A percentile compares a stretch with the other conserved stretches of the same genome.
These are phyloP conservation scores for Cetonia aurata DNA, from an alignment of 2,888 invertebrate genomes.

Conservation along the genomic window DNA sequence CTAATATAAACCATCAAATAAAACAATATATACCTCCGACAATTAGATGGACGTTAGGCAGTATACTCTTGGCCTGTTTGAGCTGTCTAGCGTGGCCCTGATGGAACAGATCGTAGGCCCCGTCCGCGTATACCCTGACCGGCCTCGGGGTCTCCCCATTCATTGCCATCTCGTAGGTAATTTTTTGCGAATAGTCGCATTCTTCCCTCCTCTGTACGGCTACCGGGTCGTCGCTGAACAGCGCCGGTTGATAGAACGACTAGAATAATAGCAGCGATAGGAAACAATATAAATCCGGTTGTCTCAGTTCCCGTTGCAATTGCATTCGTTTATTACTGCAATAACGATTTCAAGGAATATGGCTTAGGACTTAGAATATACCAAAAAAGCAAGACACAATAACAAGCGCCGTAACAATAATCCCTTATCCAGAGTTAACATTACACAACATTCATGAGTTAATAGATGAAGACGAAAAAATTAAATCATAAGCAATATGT, in stretches of 20 bases:
- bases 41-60: slow-evolving; percentile 96
- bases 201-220: slow-evolving; percentile 81
- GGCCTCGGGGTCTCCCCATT: slow-evolving; percentile 84
- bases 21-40: slow-evolving; percentile 83
- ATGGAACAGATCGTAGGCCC: slow-evolving; percentile 99
- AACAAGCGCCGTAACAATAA: background rate
- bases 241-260: slow-evolving; percentile 85
- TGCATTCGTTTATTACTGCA: too few relatives aligned
- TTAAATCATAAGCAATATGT: too few relatives aligned
- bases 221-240: slow-evolving; percentile 86
- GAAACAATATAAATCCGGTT: slow-evolving; percentile 9
- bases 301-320: background rate
- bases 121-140: slow-evolving; percentile 97
- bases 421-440: background rate
- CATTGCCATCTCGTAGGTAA: slow-evolving; percentile 87
- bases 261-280: slow-evolving; percentile 59
- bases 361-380: background rate
- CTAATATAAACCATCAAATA: slow-evolving; percentile 22
- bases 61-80: slow-evolving; percentile 96
- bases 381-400: background rate
- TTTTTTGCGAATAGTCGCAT: slow-evolving; percentile 85
- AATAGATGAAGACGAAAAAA: too few relatives aligned
- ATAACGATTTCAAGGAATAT: too few relatives aligned
- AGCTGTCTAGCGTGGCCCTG: slow-evolving; percentile 97
- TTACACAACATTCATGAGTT: background rate